Conservation (phyloP, 2,888 invertebrate genomes). For the Monopis laevigella region DNA sequence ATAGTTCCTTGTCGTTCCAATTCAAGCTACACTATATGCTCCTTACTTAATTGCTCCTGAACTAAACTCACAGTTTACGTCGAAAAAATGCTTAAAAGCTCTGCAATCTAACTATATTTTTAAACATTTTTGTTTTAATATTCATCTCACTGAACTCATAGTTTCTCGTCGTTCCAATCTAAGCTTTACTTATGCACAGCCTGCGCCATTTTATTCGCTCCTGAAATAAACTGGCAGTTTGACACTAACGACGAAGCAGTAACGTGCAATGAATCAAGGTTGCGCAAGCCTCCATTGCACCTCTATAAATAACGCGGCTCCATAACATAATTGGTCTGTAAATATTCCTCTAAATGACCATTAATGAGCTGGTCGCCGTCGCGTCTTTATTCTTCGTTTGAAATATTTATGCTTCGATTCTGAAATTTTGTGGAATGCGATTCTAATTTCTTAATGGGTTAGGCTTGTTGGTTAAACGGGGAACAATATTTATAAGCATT, state of each 20-base stretch:
- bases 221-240: constrained; percentile 26
- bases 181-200: no score
- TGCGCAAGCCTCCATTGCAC: neutral
- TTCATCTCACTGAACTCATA: no score
- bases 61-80: no score
- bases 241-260: constrained; percentile 39
- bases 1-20: no score
- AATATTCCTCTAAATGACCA: constrained; percentile 48
- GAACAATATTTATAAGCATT: no score
- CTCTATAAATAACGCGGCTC: constrained; percentile 11
- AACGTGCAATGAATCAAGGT: constrained; percentile 40
- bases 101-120: no score
- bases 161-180: no score
- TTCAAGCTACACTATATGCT: no score
- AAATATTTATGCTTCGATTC: constrained; percentile 42
- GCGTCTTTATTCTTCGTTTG: constrained; percentile 40
- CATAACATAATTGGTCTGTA: constrained; percentile 53
- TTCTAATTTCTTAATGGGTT: constrained; percentile 6
- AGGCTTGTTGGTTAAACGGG: no score
- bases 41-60: no score
- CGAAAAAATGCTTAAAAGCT: no score
- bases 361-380: constrained; percentile 37
- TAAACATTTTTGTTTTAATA: no score
- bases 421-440: constrained; percentile 21
- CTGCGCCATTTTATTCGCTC: constrained; percentile 13